These are phyloP conservation scores for Plagodis pulveraria DNA, from an alignment of 2,888 invertebrate genomes.

Conservation along the genomic window DNA sequence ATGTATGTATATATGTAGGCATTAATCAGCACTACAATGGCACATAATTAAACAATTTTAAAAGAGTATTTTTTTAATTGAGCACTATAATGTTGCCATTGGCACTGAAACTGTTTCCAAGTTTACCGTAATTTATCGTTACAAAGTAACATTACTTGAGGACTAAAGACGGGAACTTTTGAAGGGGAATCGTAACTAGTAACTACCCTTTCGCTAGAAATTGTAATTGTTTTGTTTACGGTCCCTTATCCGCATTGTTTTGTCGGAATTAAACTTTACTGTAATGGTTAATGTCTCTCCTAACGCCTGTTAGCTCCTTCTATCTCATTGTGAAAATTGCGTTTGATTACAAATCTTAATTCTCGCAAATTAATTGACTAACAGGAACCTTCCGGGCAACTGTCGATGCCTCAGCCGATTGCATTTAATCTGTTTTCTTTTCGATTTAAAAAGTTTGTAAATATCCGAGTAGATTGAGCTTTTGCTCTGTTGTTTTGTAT, in stretches of 20 bases:
- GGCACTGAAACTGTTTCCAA: slow-evolving; percentile 46
- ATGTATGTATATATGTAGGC: too few species aligned
- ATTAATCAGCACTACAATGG: too few species aligned
- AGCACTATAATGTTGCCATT: slow-evolving; percentile 5
- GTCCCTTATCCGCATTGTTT: slow-evolving; percentile 59
- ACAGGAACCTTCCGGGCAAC: neutral
- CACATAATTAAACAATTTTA: slow-evolving; percentile 21
- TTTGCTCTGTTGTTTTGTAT: too few species aligned
- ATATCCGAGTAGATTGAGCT: too few species aligned
- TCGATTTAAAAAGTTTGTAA: too few species aligned
- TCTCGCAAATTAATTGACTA: slow-evolving; percentile 20
- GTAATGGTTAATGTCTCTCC: slow-evolving; percentile 59
- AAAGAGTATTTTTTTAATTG: slow-evolving; percentile 25
- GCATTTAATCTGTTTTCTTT: too few species aligned
- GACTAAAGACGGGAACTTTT: slow-evolving; percentile 56
- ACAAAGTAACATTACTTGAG: slow-evolving; percentile 59
- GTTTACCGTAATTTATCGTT: slow-evolving; percentile 61
- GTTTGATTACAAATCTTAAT: slow-evolving; percentile 28
- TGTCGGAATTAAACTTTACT: slow-evolving; percentile 61
- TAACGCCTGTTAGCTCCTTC: slow-evolving; percentile 26
- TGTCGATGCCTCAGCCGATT: too few species aligned
- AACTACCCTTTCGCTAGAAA: slow-evolving; percentile 57
- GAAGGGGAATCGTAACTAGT: slow-evolving; percentile 62
- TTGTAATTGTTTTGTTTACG: slow-evolving; percentile 73
- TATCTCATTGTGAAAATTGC: slow-evolving; percentile 21